Evolutionary conservation across 2,888 invertebrate genomes (phyloP), one percentile per base, ranked within the genome.

Genomic region (Plagodis pulveraria): DNA sequence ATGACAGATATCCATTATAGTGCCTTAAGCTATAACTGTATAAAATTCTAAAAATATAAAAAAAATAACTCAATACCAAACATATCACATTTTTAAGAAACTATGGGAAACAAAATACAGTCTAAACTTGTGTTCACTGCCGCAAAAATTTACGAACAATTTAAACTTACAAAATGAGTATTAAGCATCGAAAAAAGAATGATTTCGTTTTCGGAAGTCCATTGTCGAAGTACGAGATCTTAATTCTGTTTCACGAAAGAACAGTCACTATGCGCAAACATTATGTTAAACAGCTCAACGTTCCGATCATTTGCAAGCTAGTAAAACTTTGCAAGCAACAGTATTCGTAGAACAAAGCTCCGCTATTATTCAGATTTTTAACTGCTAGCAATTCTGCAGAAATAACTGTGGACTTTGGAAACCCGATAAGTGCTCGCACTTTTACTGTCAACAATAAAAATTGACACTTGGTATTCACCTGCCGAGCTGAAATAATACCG

Each of bases 391-490:
- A 41, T 45, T 56, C 11, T 38, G 45, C 50, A 51, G 35, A 42
- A 55, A 41, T 12, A 59, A 62, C 62, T 62, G 60, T 52, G 42
- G 70, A 69, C 67, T 57, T 67, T 65, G 59, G 67, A 71, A 73
- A 69, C 72, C 41, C 73, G 73, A 77, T 76, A 74, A 76, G 66
- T 70, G 67, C 70, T 69, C 68, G 65, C 69, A 69, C 59, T 59
- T 58, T 70, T 64, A 59, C 62, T 67, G 61, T 65, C 63, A 80
- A 86, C 81, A 85, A 84, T 84, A 76, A 80, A 71, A 78, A 77
- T 72, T 50, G 71, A 79, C 80, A 84, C 78, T 89, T 86, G 82
- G 82, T 85, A 88, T 90, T 89, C 90, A 85, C 81, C 81, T 84
- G 86, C 77, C 84, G 78, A 74, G 77, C 70, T 78, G 78, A 76